Base-by-base conservation (phyloP, 2,113 vertebrate genomes). In the Xiphorhynchus elegans region DNA sequence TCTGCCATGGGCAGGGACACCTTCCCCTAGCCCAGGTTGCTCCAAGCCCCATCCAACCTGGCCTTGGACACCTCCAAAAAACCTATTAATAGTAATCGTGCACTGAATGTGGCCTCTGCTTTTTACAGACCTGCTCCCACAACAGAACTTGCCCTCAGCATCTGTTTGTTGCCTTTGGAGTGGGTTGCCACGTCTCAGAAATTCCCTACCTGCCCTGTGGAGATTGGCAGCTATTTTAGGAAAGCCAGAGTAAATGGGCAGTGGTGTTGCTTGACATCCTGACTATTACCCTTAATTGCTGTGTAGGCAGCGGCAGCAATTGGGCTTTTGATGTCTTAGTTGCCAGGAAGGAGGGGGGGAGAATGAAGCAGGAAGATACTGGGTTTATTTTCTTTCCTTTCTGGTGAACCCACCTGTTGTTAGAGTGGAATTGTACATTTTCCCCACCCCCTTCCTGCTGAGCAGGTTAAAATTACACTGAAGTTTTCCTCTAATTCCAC, bases 221-320 rank as follows among this genome's bases (percentile, higher is more conserved):
- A 81, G 82, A 56, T 92, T 1, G 1, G 62, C 66, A 64, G 52
- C 60, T 89, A 60, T 95, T 94, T 77, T 60, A 56, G 76, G 90
- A 74, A 81, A 42, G 88, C 70, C 80, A 59, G 50, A 86, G 85
- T 66, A 90, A 84, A 92, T 69, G 95, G 96, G 68, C 95, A 95
- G 47, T 80, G 77, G 90, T 37, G 56, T 87, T 95, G 72, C 90
- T 92, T 92, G 92, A 90, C 79, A 91, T 94, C 84, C 87, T 84
- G 92, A 56, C 85, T 91, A 10, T 79, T 94, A 14, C 13, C 12
- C 31, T 91, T 93, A 96, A 89, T 95, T 89, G 87, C 91, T 93
- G 74, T 66, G 81, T 95, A 64, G 95, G 91, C 93, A 91, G 91
- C 81, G 76, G 77, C 84, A 88, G 95, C 82, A 74, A 16, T 55